Conservation (phyloP, 2,113 vertebrate genomes). For the Sinocyclocheilus anshuiensis region DNA sequence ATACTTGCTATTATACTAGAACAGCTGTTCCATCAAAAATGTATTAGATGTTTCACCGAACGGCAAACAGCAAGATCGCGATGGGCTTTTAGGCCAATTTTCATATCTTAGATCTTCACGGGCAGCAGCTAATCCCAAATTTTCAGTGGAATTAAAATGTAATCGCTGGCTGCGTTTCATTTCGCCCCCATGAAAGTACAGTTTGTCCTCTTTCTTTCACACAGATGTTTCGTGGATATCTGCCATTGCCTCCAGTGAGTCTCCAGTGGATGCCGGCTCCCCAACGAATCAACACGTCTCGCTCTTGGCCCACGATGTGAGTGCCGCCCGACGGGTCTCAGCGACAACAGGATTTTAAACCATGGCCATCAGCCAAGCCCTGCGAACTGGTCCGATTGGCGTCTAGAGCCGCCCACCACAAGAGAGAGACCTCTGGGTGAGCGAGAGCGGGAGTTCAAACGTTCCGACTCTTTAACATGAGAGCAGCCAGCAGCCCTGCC, state of each 20-base stretch:
- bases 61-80: conserved; percentile 46
- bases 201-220: conserved; percentile 36
- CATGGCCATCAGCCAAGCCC: conserved; percentile 72
- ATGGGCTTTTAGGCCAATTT: conserved; percentile 33
- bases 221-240: conserved; percentile 52
- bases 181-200: conserved; percentile 13
- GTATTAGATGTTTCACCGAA: conserved; percentile 47
- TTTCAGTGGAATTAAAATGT: conserved; percentile 24
- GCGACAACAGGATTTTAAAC: conserved; percentile 61
- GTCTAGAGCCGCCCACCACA: conserved; percentile 57
- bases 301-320: conserved; percentile 45
- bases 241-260: conserved; percentile 40
- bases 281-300: conserved; percentile 60
- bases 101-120: not conserved
- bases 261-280: conserved; percentile 56
- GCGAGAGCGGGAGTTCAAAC: conserved; percentile 7
- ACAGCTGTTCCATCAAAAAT: conserved; percentile 56
- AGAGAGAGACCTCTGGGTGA: conserved; percentile 60
- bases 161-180: conserved; percentile 5
- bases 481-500: conserved; percentile 78
- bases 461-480: conserved; percentile 78
- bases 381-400: conserved; percentile 75
- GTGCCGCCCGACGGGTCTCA: conserved; percentile 8
- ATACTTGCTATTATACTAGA: conserved; percentile 36
- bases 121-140: not conserved